Evolutionary conservation across 2,113 vertebrate species (phyloP), one percentile per base, ranked within the genome.

Genomic region (Oceanodroma tethys): DNA sequence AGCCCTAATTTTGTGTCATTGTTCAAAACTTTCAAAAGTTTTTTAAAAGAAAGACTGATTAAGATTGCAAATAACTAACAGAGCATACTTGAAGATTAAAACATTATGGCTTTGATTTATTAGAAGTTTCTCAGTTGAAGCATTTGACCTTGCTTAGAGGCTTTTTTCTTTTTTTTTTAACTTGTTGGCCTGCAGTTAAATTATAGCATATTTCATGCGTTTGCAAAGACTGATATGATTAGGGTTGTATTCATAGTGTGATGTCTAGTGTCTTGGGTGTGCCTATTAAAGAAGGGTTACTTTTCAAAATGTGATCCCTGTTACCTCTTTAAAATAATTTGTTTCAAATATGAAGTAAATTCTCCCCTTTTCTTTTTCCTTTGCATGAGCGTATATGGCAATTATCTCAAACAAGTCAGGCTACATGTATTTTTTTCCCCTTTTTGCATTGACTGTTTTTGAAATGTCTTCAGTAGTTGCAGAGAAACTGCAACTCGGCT

Each of bases 11-110:
- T 95, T 79, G 42, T 79, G 65, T 60, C 66, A 91, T 89, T 97
- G 83, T 87, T 89, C 66, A 87, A 91, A 95, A 94, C 43, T 93
- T 94, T 55, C 27, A 55, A 29, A 90, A 92, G n/a, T 76, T 95
- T 78, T 92, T 93, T 68, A 68, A 81, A 92, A 73, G 75, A 80
- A 90, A 85, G 62, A 58, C 71, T 88, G 75, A 86, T 81, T 84
- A 95, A 88, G 83, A 79, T 50, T 93, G 70, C 56, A 79, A 92
- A 94, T 89, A 96, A 45, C 53, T 92, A 88, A 50, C 32, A 86
- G 63, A 88, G n/a, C 27, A 65, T 36, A 76, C 58, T 84, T 65
- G 73, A 91, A 97, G 73, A 91, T 91, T 86, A 81, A 92, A 93
- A 89, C 17, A 71, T 58, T 70, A 50, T n/a, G 36, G 13, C 22